These are phyloP conservation scores for cat (Felis catus) DNA, from an alignment of 2,113 vertebrate species.

Conservation along the genomic window DNA sequence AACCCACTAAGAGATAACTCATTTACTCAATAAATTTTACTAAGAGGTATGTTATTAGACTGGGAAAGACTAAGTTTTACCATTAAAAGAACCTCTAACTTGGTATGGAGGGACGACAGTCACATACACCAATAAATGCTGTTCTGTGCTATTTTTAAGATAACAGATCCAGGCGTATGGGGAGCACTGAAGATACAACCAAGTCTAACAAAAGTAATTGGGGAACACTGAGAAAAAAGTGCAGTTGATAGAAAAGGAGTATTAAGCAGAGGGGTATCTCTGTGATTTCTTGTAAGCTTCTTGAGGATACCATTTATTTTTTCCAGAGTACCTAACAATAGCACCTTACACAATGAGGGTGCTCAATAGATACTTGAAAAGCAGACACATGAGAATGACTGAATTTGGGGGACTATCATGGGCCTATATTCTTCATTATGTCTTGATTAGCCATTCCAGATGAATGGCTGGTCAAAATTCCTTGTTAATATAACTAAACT, in stretches of 20 bases:
- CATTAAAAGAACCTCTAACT: background rate
- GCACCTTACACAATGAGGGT: background rate
- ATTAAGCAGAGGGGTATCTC: background rate
- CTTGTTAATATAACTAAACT: background rate
- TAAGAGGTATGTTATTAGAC: background rate
- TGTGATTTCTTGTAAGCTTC: background rate
- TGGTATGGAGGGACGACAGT: background rate
- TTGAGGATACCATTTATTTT: background rate
- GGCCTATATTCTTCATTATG: background rate
- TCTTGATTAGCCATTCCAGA: background rate
- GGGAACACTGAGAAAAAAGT: background rate
- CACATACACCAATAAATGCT: background rate
- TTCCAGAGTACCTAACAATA: background rate
- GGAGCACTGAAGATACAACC: background rate
- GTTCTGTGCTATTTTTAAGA: background rate
- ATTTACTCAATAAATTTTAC: constrained; percentile 31
- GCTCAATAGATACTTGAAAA: background rate
- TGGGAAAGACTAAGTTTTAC: background rate
- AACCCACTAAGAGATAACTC: background rate
- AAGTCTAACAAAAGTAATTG: background rate
- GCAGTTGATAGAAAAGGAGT: background rate
- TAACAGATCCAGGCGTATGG: background rate
- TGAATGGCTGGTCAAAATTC: background rate
- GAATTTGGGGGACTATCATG: background rate
- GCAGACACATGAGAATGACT: background rate